phyloP scores from a whole-genome alignment of 2,113 vertebrate genomes.

The Echinops telfairi region DNA sequence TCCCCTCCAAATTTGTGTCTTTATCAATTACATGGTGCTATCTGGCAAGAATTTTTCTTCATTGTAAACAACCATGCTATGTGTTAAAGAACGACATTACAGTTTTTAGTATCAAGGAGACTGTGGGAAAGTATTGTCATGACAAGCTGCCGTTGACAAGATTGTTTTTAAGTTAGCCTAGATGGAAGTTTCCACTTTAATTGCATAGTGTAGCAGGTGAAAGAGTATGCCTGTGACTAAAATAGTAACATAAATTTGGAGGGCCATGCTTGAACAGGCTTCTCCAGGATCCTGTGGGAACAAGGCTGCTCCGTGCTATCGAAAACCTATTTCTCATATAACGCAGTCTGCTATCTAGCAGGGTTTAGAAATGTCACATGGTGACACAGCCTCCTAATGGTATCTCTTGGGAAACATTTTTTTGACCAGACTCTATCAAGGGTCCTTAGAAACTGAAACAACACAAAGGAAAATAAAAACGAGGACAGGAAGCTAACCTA shows the following conservation, averaged over 20 bases:
- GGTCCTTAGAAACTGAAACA: conserved; percentile 82
- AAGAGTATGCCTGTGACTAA: conserved; percentile 81
- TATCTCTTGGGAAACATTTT: conserved; percentile 85
- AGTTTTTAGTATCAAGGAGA: conserved; percentile 60
- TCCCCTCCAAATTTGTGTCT: no score
- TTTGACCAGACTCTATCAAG: conserved; percentile 76
- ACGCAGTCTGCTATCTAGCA: conserved; percentile 75
- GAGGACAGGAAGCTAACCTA: conserved; percentile 75
- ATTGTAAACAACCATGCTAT: background rate
- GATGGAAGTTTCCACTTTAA: conserved; percentile 82
- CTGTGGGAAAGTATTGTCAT: conserved; percentile 66
- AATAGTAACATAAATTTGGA: conserved; percentile 85
- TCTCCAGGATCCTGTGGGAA: conserved; percentile 81
- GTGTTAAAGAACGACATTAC: conserved; percentile 44
- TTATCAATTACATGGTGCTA: background rate
- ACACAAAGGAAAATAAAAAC: conserved; percentile 72
- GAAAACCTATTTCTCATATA: conserved; percentile 84
- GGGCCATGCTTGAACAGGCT: conserved; percentile 79
- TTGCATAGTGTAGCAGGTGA: conserved; percentile 80
- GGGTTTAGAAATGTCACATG: conserved; percentile 82
- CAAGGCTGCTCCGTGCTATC: conserved; percentile 70
- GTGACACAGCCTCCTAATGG: conserved; percentile 83
- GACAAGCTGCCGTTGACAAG: conserved; percentile 76
- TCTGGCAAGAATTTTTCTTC: conserved; percentile 18
- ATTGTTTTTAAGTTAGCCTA: conserved; percentile 77